These are phyloP conservation scores for Diaphora mendica DNA, from an alignment of 2,888 invertebrate species.

Conservation along the genomic window DNA sequence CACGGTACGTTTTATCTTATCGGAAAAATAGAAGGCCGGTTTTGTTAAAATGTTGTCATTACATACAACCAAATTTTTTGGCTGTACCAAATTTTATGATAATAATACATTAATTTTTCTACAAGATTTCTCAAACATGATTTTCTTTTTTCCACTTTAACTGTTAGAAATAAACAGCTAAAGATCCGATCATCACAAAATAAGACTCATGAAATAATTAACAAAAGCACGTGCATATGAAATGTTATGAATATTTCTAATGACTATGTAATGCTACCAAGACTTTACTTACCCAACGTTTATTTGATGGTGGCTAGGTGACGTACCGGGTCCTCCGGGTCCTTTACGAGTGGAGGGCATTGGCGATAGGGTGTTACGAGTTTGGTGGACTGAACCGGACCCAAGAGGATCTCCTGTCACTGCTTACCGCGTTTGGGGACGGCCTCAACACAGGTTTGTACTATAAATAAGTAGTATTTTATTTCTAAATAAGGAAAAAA, in stretches of 20 bases:
- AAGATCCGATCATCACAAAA: neutral
- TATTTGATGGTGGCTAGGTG: slow-evolving; percentile 80
- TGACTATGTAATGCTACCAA: neutral
- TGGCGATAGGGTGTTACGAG: slow-evolving; percentile 90
- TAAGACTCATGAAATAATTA: neutral
- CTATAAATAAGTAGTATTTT: neutral
- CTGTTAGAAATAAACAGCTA: neutral
- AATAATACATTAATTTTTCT: neutral
- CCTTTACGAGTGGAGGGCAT: slow-evolving; percentile 91
- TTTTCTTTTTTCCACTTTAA: neutral
- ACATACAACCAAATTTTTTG: too few species aligned
- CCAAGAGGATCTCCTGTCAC: slow-evolving; percentile 92
- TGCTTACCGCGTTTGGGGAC: slow-evolving; percentile 92
- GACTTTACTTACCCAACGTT: neutral
- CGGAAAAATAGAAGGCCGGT: too few species aligned
- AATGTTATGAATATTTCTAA: neutral
- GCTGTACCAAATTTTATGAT: too few species aligned
- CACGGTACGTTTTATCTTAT: slow-evolving; percentile 81
- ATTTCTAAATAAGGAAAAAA: too few species aligned
- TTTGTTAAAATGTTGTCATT: too few species aligned
- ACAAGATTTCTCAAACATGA: neutral
- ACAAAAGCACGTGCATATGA: neutral
- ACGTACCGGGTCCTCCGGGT: slow-evolving; percentile 93
- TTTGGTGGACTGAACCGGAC: slow-evolving; percentile 93
- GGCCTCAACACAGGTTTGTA: slow-evolving; percentile 72